A percentile compares a stretch with the other conserved stretches of the same genome.
These are phyloP conservation scores for Puma concolor DNA, from an alignment of 2,113 vertebrate species.

Conservation along the genomic window DNA sequence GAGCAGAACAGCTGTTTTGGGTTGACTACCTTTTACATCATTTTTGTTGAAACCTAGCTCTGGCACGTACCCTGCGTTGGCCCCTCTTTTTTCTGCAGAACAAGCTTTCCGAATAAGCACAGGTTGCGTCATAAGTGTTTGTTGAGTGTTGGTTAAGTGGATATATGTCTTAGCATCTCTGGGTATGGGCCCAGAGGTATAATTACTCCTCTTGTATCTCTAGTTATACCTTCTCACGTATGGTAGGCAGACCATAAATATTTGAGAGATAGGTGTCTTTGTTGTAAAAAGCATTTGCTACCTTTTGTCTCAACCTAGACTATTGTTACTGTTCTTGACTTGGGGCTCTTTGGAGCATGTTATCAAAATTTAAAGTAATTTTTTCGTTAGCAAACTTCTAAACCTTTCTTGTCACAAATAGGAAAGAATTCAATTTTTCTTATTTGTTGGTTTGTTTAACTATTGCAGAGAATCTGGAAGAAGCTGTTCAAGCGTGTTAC, in stretches of 20 bases:
- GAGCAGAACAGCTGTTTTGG: neutral
- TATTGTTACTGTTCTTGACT: neutral
- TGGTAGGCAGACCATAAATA: neutral
- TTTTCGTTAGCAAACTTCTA: neutral
- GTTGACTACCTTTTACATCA: neutral
- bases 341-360: conserved; percentile 41
- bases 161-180: neutral
- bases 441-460: neutral
- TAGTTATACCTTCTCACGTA: neutral
- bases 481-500: neutral
- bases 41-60: neutral
- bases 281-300: neutral
- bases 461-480: neutral
- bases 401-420: conserved; percentile 29
- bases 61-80: neutral
- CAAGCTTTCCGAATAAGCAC: neutral
- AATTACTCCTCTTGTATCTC: neutral
- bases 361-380: conserved; percentile 46
- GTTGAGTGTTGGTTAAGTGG: conserved; percentile 25
- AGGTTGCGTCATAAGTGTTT: neutral
- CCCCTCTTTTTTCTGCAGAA: neutral
- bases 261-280: conserved; percentile 23
- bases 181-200: neutral
- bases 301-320: neutral
- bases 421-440: neutral